Conservation (phyloP, 2,113 vertebrate species). For the Bolborhynchus lineola region DNA sequence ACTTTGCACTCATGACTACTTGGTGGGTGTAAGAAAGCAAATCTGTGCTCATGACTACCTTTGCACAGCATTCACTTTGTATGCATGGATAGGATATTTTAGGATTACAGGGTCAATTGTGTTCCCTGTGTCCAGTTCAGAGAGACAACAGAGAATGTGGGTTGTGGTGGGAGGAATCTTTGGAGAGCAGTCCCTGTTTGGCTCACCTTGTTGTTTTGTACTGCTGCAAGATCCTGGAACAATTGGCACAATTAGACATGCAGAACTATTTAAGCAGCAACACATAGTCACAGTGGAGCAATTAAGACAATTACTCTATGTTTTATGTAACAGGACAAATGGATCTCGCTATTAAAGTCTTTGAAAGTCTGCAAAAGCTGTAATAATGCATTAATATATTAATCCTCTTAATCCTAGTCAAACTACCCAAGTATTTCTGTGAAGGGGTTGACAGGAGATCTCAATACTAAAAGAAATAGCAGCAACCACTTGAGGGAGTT, state of each 20-base stretch:
- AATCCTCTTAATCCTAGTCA: constrained; percentile 77
- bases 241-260: neutral
- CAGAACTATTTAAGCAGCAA: constrained; percentile 2
- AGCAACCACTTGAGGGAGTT: neutral
- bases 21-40: neutral
- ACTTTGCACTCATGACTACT: neutral
- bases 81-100: neutral
- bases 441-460: constrained; percentile 16
- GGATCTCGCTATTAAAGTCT: constrained; percentile 60
- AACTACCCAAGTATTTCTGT: constrained; percentile 55
- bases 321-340: constrained; percentile 72
- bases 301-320: constrained; percentile 71
- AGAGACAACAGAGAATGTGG: neutral
- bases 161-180: neutral
- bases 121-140: neutral
- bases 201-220: neutral
- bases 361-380: constrained; percentile 71
- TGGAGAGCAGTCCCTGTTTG: neutral
- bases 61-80: neutral
- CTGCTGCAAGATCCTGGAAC: neutral
- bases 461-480: neutral
- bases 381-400: constrained; percentile 76
- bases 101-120: neutral
- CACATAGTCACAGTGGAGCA: constrained; percentile 56
- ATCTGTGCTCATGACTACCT: neutral